Evolutionary conservation across 2,888 invertebrate genomes (phyloP), one percentile per base, ranked within the genome.

Genomic region (Tipula helvola): DNA sequence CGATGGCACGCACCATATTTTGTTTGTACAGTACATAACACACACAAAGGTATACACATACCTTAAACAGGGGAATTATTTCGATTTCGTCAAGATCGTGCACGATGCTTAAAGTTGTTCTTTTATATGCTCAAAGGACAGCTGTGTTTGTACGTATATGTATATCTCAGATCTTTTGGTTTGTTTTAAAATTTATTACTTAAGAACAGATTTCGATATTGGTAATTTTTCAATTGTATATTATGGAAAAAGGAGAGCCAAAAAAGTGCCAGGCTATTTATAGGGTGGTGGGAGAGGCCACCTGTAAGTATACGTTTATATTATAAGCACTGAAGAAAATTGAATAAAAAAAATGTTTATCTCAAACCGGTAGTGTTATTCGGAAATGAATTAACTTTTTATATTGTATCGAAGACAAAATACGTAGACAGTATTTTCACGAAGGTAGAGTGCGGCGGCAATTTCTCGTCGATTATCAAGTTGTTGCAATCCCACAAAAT

Each of bases 1-100:
- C 84, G 84, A 84, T 84, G 84, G 84, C 84, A 84, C 84, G 84
- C 84, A 84, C 84, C 84, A 84, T 71, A 71, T 28, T 71, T 8
- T 71, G 28, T 28, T 28, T 28, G 28, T 28, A 28, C 28, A 28
- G 28, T 28, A 28, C 28, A 28, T 28, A 28, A 71, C 71, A 12
- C 10, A 28, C 4, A 28, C 71, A 71, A 10, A 10, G 39, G 28
- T 28, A 28, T 39, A 39, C 39, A 39, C 10, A 71, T 28, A 71
- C 71, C 28, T 71, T 28, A 71, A 71, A 28, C 71, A 71, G 71
- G 71, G 28, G 18, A 71, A 71, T 4, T 57, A 57, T 57, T 16
- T 39, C 28, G 28, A 28, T 28, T 41, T 41, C 41, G 41, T 41
- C 41, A 10, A 5, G 41, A 41, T 41, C 41, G 41, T 3, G 10